Base-by-base conservation (phyloP, 1,140 invertebrate species). In the Whitmania pigra region DNA sequence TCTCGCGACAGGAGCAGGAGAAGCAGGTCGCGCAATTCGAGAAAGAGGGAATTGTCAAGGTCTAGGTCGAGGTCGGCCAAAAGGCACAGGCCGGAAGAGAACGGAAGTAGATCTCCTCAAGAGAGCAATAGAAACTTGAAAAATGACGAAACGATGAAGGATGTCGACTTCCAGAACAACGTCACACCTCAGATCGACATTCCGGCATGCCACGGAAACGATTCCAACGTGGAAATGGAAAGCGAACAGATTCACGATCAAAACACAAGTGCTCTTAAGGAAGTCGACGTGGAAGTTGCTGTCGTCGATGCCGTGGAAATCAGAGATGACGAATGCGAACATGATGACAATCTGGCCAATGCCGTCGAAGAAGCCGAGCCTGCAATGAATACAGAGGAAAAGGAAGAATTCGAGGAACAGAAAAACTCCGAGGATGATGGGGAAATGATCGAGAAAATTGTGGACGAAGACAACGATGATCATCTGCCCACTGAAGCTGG, bases 11-110 rank as follows among this genome's bases (percentile, higher is more conserved):
- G 29, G 29, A 63, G 15, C 22, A 63, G 29, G 29, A 63, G 57
- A n/a, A 86, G 85, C 77, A 85, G 85, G 74, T 85, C 84, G 69
- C 76, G 76, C 72, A 80, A 75, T 70, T 76, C 43, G 9, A 49
- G 76, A 63, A 78, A 63, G 11, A 63, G 57, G 57, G 22, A 22
- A 15, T 5, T 31, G 11, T 22, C 57, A 63, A 31, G 29, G 29
- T 63, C 57, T 11, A 63, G 9, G 9, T 63, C 57, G 29, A 31
- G 57, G 18, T 31, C 57, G 11, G 57, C 22, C 57, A 31, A 63
- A 15, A 63, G 57, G 11, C 57, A 31, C 22, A 31, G 29, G 22
- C 29, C 57, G 9, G 29, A 22, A 22, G 29, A 63, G 22, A 22
- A 63, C 11, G 29, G 29, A 63, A 17, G 57, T 20, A 13, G 3